Base-by-base conservation (phyloP, 2,888 invertebrate genomes). In the Tenthredo amoena region DNA sequence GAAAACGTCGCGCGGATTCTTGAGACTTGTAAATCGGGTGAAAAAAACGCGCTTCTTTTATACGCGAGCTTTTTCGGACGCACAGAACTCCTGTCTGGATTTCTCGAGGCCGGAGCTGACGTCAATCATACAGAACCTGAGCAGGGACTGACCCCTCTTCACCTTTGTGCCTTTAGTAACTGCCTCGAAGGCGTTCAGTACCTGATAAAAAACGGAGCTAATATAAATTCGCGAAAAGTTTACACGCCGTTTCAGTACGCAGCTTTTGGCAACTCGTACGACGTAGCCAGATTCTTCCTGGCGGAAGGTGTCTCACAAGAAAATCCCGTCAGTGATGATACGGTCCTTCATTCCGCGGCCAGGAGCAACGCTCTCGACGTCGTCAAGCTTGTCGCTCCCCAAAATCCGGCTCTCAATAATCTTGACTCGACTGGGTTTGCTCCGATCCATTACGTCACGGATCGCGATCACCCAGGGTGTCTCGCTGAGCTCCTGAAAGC, bases 241-340 rank as follows among this genome's bases (percentile, higher is more conserved):
- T 97, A 97, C 92, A 96, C 97, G 74, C 98, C 98, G 0, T 95
- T 98, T 86, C 98, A 99, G 93, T 98, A 97, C 92, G 97, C 98
- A 18, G 98, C 98, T 50, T 98, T 98, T 94, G 97, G 98, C 18
- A 97, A 98, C 91, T 96, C 98, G 87, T 95, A 96, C 84, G 96
- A 97, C 90, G 97, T 97, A 18, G 96, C 97, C 85, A 96, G 96
- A 93, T 95, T 97, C 91, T 95, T 98, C 86, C 95, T 98, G 87
- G 95, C 95, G 87, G 95, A 95, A 87, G 96, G 96, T 31, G 96
- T 97, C 84, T 95, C 95, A 87, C 94, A 96, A 85, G 96, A 96
- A 68, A 96, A 96, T 37, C 91, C 93, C 6, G 94, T 96, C 90
- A 96, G 96, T 90, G 96, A 97, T 91, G 97, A 97, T 90, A 97